phyloP scores from a whole-genome alignment of 2,888 invertebrate genomes.

The Acanthococcus lagerstroemiae region DNA sequence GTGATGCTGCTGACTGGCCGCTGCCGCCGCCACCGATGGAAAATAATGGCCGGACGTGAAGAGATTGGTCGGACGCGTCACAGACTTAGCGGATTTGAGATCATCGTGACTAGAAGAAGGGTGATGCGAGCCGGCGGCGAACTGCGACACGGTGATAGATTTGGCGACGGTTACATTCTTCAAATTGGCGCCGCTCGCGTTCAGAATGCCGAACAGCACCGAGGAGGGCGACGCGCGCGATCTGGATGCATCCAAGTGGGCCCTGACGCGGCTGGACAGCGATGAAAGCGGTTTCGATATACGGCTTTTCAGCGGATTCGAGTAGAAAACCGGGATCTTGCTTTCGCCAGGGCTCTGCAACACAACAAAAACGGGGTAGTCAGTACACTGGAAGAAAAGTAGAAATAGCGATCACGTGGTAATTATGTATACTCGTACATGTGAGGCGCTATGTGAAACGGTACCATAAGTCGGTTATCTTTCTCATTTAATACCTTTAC shows the following conservation, averaged over 20 bases:
- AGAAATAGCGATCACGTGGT: too few relatives aligned
- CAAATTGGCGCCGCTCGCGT: constrained; percentile 41
- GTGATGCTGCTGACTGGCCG: not conserved
- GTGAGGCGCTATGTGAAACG: too few relatives aligned
- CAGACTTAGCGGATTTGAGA: constrained; percentile 17
- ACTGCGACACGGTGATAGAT: constrained; percentile 1
- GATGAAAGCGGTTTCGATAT: constrained; percentile 37
- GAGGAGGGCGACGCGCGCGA: constrained; percentile 32
- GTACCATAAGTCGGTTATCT: too few relatives aligned
- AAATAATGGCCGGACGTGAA: constrained; percentile 28
- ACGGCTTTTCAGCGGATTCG: constrained; percentile 33
- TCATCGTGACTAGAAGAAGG: constrained; percentile 22
- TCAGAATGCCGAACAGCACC: constrained; percentile 32
- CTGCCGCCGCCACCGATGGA: not conserved
- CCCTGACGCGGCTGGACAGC: constrained; percentile 38
- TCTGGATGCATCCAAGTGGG: constrained; percentile 36
- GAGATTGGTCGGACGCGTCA: constrained; percentile 33
- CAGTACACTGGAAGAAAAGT: too few relatives aligned
- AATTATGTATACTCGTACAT: constrained; percentile 1
- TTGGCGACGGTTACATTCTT: constrained; percentile 14
- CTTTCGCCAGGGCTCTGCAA: constrained; percentile 39
- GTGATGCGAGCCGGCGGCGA: not conserved
- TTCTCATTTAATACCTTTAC: too few relatives aligned
- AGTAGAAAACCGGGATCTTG: constrained; percentile 38
- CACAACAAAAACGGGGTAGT: too few relatives aligned